Percentiles rank a stretch among this genome's conserved stretches.
These are phyloP conservation scores for Dendronephthya gigantea DNA, from an alignment of 64 coral and sea anemone genomes.

Conservation along the genomic window DNA sequence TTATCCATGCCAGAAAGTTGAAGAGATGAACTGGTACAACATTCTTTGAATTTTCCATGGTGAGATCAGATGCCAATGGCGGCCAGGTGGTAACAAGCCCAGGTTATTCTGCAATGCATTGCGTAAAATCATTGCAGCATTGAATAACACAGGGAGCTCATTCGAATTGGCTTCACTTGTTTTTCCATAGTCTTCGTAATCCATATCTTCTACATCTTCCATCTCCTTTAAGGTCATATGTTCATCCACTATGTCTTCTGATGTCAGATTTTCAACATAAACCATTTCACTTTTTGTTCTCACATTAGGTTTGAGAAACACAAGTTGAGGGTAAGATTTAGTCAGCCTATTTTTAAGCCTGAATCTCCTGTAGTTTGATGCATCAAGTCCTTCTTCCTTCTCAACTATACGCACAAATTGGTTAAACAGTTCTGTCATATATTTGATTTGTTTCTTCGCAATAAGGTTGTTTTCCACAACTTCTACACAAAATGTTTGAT, in stretches of 20 bases:
- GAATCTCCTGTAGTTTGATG: background rate
- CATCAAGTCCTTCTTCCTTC: background rate
- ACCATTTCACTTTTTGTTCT: conserved; percentile 12
- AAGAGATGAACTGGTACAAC: conserved; percentile 6
- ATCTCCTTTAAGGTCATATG: conserved; percentile 9
- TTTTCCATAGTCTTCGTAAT: background rate
- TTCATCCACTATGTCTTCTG: background rate
- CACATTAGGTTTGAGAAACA: background rate
- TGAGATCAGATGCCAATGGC: background rate
- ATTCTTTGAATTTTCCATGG: conserved; percentile 11
- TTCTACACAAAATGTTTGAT: background rate
- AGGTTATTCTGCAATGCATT: background rate
- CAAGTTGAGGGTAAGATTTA: background rate
- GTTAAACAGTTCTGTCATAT: background rate
- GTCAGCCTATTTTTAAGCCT: background rate
- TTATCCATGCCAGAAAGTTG: conserved; percentile 11
- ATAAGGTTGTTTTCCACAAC: background rate
- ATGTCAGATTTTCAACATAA: conserved; percentile 7
- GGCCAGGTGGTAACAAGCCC: background rate
- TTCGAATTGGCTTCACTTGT: background rate
- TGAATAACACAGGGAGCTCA: background rate
- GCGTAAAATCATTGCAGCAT: conserved; percentile 13
- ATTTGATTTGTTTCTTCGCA: background rate
- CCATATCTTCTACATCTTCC: background rate
- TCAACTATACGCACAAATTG: background rate